Percentiles rank a stretch among this genome's conserved stretches.
These are phyloP conservation scores for Diadegma fenestrale DNA, from an alignment of 2,888 invertebrate species.

Conservation along the genomic window DNA sequence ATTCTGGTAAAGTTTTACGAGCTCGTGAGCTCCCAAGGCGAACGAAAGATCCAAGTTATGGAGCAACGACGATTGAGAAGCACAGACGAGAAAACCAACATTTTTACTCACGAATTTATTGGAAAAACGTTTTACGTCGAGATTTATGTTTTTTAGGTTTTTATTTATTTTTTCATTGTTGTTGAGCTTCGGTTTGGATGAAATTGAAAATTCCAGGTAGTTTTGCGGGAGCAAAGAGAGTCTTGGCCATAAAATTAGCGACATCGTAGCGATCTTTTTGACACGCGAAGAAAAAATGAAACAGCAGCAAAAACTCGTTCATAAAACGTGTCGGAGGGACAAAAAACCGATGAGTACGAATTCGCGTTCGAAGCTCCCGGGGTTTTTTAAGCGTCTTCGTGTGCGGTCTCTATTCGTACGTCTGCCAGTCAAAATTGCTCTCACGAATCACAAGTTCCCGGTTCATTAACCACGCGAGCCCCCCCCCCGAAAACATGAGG, in stretches of 20 bases:
- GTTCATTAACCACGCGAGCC: constrained; percentile 66
- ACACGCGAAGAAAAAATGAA: background rate
- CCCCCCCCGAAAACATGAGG: constrained; percentile 35
- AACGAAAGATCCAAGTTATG: background rate
- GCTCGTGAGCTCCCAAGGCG: background rate
- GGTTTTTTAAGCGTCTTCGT: constrained; percentile 74
- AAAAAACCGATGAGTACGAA: constrained; percentile 24
- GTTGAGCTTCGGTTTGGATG: background rate
- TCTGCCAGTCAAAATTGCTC: constrained; percentile 79
- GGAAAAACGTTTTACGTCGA: background rate
- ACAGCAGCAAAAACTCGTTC: background rate
- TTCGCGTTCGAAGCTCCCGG: constrained; percentile 50
- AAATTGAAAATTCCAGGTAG: background rate
- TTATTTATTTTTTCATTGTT: background rate
- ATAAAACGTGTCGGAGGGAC: background rate
- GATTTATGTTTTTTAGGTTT: background rate
- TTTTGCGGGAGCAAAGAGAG: background rate
- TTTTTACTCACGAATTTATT: constrained; percentile 2
- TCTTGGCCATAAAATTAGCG: background rate
- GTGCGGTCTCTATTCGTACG: constrained; percentile 77
- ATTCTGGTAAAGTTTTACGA: constrained; percentile 36
- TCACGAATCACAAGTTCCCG: constrained; percentile 70
- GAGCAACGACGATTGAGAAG: constrained; percentile 40
- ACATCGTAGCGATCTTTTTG: background rate
- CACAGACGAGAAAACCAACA: constrained; percentile 7